Percentiles rank a stretch among this genome's conserved stretches.
phyloP scores from a whole-genome alignment of 2,113 vertebrate species.

The Salminus brasiliensis region DNA sequence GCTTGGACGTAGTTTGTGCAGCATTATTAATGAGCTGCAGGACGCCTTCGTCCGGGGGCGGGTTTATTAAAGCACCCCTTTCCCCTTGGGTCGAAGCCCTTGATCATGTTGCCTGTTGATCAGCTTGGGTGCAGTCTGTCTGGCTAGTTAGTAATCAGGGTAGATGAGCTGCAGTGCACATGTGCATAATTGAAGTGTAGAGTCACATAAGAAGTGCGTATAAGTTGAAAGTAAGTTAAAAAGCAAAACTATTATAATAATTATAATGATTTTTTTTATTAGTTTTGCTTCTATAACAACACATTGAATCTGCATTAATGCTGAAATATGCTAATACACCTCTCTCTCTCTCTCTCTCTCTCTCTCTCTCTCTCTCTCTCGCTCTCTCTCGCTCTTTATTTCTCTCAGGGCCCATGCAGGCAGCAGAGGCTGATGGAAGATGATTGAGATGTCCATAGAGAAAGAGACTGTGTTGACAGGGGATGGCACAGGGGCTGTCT shows the following conservation, averaged over 20 bases:
- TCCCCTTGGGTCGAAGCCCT: constrained; percentile 7
- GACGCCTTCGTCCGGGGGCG: constrained; percentile 38
- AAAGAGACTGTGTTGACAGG: constrained; percentile 59
- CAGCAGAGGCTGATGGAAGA: constrained; percentile 54
- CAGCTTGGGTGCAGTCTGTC: constrained; percentile 22
- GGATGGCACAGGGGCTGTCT: constrained; percentile 21
- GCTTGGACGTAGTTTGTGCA: constrained; percentile 10
- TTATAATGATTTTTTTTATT: no score
- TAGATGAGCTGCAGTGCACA: neutral
- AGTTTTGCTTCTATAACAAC: no score
- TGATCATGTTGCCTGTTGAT: neutral
- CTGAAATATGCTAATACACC: neutral
- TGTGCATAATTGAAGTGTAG: neutral
- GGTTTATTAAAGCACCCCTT: constrained; percentile 11
- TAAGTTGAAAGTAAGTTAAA: no score
- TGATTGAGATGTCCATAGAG: constrained; percentile 72
- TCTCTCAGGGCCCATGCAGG: constrained; percentile 42
- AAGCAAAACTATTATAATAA: no score
- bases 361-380: no score
- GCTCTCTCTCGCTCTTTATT: no score
- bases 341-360: neutral
- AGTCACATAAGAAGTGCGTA: neutral
- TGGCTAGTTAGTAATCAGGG: neutral
- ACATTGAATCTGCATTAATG: no score
- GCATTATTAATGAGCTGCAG: constrained; percentile 56